Evolutionary conservation across 2,797 vertebrate genomes (phyloP).

Genomic region (Lateolabrax maculatus): DNA sequence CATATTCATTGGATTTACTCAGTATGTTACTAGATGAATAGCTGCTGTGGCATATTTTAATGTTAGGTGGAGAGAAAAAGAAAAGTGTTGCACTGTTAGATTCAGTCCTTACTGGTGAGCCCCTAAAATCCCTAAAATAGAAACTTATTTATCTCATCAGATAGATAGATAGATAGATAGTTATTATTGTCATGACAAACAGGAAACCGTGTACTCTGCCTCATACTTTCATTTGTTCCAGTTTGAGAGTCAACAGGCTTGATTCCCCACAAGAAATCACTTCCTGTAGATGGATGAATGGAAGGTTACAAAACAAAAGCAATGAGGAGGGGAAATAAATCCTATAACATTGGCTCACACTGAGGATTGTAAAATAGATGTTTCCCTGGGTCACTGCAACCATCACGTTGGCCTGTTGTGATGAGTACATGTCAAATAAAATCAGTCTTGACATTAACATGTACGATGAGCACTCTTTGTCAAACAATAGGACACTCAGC

Average conservation of each 20-base stretch:
- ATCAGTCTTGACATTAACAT: conserved; percentile 35
- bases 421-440: conserved; percentile 21
- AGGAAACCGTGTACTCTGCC: conserved; percentile 15
- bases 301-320: conserved; percentile 41
- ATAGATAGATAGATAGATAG: conserved; percentile 9
- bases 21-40: background rate
- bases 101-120: conserved; percentile 4
- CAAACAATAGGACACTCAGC: conserved; percentile 13
- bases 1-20: background rate
- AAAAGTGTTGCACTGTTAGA: conserved; percentile 3
- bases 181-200: background rate
- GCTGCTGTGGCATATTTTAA: conserved; percentile 13
- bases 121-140: conserved; percentile 5
- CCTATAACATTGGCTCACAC: conserved; percentile 16
- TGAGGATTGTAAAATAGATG: conserved; percentile 18
- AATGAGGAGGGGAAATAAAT: conserved; percentile 28
- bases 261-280: conserved; percentile 47
- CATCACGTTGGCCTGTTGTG: conserved; percentile 1
- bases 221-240: conserved; percentile 49
- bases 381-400: conserved; percentile 19
- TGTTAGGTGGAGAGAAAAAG: background rate
- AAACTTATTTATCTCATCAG: background rate
- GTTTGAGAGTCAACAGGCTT: conserved; percentile 38
- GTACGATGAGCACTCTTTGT: background rate
- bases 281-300: conserved; percentile 37